These are phyloP conservation scores for Taurulus bubalis DNA, from an alignment of 2,113 vertebrate species.

Conservation along the genomic window DNA sequence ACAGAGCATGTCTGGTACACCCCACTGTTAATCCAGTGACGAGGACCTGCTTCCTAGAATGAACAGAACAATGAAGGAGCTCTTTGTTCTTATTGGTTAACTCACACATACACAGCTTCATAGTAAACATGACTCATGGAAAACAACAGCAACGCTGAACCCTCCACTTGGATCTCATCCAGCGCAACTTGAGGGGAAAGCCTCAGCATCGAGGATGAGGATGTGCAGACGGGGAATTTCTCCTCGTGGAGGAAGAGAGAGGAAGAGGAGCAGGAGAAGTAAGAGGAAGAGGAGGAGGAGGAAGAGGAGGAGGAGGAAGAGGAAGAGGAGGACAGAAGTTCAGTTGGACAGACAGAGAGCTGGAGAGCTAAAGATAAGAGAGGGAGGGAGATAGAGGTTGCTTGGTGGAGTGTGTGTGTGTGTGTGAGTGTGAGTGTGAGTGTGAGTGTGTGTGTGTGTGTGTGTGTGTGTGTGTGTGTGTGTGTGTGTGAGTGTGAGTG, in stretches of 20 bases:
- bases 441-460: not conserved
- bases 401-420: not conserved
- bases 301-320: not conserved
- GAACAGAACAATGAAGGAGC: too few relatives aligned
- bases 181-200: not conserved
- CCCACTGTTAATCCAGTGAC: too few relatives aligned
- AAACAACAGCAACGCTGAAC: not conserved
- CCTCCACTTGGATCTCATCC: not conserved
- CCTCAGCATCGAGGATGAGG: not conserved
- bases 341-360: conserved; percentile 71
- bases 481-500: not conserved
- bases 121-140: too few relatives aligned
- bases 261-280: not conserved
- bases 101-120: too few relatives aligned
- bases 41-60: too few relatives aligned
- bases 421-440: not conserved
- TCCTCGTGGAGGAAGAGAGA: conserved; percentile 18
- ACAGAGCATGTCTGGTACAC: too few relatives aligned
- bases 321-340: conserved; percentile 68
- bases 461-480: not conserved
- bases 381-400: conserved; percentile 52
- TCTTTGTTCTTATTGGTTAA: too few relatives aligned
- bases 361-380: conserved; percentile 68
- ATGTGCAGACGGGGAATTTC: conserved; percentile 29
- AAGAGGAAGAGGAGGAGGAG: not conserved